Conservation (phyloP, 2,797 vertebrate species). For the Micropoecilia bifurca region DNA sequence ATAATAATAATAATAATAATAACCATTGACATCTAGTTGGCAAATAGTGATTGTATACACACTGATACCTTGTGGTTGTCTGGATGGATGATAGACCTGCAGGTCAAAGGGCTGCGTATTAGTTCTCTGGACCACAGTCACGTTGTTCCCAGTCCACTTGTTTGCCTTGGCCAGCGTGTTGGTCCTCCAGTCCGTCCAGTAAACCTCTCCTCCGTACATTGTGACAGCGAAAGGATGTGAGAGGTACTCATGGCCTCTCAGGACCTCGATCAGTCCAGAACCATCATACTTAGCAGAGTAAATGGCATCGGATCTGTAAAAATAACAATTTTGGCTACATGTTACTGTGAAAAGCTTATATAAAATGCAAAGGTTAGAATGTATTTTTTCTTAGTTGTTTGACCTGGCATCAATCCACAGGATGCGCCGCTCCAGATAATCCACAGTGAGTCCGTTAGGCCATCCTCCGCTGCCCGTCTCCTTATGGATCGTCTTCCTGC, state of each 20-base stretch:
- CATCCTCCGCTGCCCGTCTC: conserved; percentile 95
- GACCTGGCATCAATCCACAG: conserved; percentile 98
- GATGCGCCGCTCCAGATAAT: conserved; percentile 95
- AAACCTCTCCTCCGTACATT: conserved; percentile 94
- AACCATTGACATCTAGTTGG: neutral
- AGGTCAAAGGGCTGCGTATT: conserved; percentile 96
- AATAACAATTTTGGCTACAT: neutral
- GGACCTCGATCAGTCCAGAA: conserved; percentile 91
- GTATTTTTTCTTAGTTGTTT: conserved; percentile 21
- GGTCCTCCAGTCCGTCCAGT: conserved; percentile 98
- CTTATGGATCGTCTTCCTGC: conserved; percentile 94
- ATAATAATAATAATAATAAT: neutral
- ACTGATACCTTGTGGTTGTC: conserved; percentile 91
- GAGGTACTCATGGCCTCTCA: conserved; percentile 93
- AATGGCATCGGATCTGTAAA: conserved; percentile 92
- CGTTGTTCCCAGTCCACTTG: conserved; percentile 96
- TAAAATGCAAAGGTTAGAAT: neutral
- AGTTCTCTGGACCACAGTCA: conserved; percentile 96
- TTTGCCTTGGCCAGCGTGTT: conserved; percentile 96
- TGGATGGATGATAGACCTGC: conserved; percentile 94
- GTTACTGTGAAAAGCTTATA: neutral
- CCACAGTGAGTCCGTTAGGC: conserved; percentile 96
- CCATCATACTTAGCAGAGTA: conserved; percentile 96
- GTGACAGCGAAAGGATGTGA: conserved; percentile 97
- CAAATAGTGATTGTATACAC: neutral